Evolutionary conservation across 2,113 vertebrate species (phyloP).

Genomic region (Myotis brandtii): DNA sequence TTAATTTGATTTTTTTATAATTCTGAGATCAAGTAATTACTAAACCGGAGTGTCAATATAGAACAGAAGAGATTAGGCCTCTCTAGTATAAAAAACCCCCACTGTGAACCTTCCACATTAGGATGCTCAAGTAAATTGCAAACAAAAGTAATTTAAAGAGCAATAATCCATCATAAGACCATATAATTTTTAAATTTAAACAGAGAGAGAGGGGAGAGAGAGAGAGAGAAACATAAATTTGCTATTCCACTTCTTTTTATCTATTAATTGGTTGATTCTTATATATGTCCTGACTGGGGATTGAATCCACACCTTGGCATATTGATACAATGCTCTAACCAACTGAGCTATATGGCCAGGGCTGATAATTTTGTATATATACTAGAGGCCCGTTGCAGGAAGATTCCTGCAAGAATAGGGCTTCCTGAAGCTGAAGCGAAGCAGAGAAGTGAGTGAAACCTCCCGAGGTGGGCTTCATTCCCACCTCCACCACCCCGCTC

Average conservation of each 20-base stretch:
- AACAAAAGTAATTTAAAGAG: not conserved
- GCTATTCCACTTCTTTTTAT: not conserved
- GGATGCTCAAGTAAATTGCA: not conserved
- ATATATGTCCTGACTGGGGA: not conserved
- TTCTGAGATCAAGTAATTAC: conserved; percentile 27
- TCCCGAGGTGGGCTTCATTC: no score
- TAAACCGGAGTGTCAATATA: conserved; percentile 37
- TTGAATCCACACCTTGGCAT: not conserved
- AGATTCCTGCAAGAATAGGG: no score
- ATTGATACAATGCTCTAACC: not conserved
- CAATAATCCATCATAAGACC: not conserved
- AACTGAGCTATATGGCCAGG: not conserved
- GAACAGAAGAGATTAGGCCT: not conserved
- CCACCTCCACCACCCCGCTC: no score
- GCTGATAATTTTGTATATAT: not conserved
- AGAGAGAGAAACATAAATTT: not conserved
- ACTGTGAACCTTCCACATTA: not conserved
- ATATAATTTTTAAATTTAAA: not conserved
- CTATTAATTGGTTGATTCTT: not conserved
- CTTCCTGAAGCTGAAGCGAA: no score
- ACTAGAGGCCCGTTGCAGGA: no score
- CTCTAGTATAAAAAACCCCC: not conserved
- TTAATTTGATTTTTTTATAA: not conserved
- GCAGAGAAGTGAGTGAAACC: no score
- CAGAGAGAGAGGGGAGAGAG: not conserved